A percentile compares a stretch with the other conserved stretches of the same genome.
Evolutionary conservation across 2,888 invertebrate species (phyloP).

Genomic region (Amphimallon solstitiale): DNA sequence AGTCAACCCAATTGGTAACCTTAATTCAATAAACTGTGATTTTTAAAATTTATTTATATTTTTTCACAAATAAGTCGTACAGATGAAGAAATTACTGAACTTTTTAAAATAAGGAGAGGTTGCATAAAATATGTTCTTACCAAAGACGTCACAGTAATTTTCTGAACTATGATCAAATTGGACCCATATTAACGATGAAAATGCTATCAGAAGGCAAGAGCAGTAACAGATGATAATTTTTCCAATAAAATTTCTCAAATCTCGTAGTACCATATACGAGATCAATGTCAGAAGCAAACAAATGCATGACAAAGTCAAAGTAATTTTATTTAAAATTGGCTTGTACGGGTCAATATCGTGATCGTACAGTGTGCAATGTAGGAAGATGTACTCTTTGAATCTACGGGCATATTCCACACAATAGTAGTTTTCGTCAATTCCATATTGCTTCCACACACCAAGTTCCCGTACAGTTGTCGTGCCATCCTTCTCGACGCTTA

Average conservation of each 20-base stretch:
- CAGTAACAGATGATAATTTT: conserved; percentile 37
- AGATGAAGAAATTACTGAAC: too few species aligned
- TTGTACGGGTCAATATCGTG: not conserved
- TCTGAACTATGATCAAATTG: conserved; percentile 23
- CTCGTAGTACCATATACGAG: conserved; percentile 18
- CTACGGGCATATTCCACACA: conserved; percentile 24
- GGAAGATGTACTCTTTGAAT: not conserved
- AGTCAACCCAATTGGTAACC: too few species aligned
- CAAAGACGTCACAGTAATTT: conserved; percentile 24
- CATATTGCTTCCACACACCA: conserved; percentile 19
- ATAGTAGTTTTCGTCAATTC: conserved; percentile 29
- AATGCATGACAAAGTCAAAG: conserved; percentile 28
- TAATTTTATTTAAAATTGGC: conserved; percentile 10
- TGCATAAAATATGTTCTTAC: conserved; percentile 12
- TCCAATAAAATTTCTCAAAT: conserved; percentile 36
- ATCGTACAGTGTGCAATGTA: conserved; percentile 10
- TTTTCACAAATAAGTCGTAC: too few species aligned
- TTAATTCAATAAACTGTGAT: too few species aligned
- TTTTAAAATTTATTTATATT: too few species aligned
- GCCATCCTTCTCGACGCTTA: conserved; percentile 16
- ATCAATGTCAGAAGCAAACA: conserved; percentile 29
- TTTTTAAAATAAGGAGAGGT: not conserved
- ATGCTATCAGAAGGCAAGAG: conserved; percentile 24
- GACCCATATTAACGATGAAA: conserved; percentile 14
- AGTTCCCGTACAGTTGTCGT: conserved; percentile 6